Base-by-base conservation (phyloP, 2,113 vertebrate genomes). In the Datnioides undecimradiatus region DNA sequence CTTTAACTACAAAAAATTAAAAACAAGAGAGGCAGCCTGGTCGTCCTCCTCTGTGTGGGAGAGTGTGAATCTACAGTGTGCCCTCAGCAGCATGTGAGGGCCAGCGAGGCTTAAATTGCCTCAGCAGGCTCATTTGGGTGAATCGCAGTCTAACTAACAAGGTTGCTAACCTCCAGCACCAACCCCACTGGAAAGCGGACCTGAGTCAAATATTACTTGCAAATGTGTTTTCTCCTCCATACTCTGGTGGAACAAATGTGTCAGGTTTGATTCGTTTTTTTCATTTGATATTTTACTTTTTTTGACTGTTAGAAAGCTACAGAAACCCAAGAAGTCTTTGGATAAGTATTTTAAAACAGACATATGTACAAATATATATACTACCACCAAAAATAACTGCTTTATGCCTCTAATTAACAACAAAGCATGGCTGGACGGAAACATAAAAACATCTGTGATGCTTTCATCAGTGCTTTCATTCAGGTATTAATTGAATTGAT, bases 51-150 rank as follows among this genome's bases (percentile, higher is more conserved):
- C 14, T 66, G 14, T 64, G 60, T 45, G 38, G 36, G 19, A 16
- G 31, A 52, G 55, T 58, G 40, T 34, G 66, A 46, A 48, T 62
- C 25, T 0, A 16, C 45, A 59, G 3, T 34, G 33, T 57, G 49
- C 5, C 45, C 55, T 66, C 46, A 40, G 2, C 51, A 54, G 36
- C 59, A 43, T 49, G 23, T 38, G 43, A 51, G 29, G 12, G 11
- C 51, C 34, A 71, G 43, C 31, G 40, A 54, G 23, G 16, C 31
- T 83, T 48, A 77, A 73, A 83, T 25, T 67, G 38, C 40, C 67
- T 78, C 46, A 62, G 68, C 62, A 66, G 60, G 55, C 68, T 59
- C 59, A 45, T 77, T 49, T 66, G 60, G 67, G 54, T 16, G 16
- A 62, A 54, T 62, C 55, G 52, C 54, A 23, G 8, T 43, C 34